Percentiles rank a stretch among this genome's conserved stretches.
Evolutionary conservation across 2,113 vertebrate genomes (phyloP).

Genomic region (Platichthys flesus): DNA sequence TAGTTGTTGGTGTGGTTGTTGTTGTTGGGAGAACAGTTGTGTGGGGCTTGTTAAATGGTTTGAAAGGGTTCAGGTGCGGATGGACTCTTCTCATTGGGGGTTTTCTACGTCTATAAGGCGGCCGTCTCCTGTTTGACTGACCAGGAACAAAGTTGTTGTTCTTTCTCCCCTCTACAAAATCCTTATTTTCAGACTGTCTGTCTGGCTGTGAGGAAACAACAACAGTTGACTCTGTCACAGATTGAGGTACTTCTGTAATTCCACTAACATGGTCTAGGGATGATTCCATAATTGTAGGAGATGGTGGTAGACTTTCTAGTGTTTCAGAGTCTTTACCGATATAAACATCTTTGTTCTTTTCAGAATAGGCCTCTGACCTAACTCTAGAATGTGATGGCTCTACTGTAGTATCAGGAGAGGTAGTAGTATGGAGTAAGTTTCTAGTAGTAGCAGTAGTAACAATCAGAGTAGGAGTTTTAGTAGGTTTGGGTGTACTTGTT

Average conservation of each 20-base stretch:
- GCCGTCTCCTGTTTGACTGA: slow-evolving; percentile 68
- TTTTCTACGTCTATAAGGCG: slow-evolving; percentile 73
- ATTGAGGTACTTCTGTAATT: slow-evolving; percentile 19
- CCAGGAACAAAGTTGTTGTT: slow-evolving; percentile 44
- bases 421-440: not conserved
- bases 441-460: not conserved
- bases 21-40: slow-evolving; percentile 35
- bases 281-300: slow-evolving; percentile 34
- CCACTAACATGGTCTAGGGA: slow-evolving; percentile 8
- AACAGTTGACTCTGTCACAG: slow-evolving; percentile 30
- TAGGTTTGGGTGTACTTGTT: slow-evolving; percentile 15
- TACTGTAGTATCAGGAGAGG: not conserved
- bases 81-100: slow-evolving; percentile 65
- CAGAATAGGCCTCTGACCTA: not conserved
- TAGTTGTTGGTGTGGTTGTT: slow-evolving; percentile 26
- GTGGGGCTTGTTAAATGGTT: slow-evolving; percentile 48
- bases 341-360: slow-evolving; percentile 3
- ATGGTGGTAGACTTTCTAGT: not conserved
- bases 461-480: slow-evolving; percentile 25
- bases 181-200: slow-evolving; percentile 37
- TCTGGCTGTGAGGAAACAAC: not conserved
- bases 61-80: slow-evolving; percentile 48
- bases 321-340: not conserved
- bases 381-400: slow-evolving; percentile 3
- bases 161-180: slow-evolving; percentile 43